Conservation (phyloP, 2,888 invertebrate species). For the Altica lythri region DNA sequence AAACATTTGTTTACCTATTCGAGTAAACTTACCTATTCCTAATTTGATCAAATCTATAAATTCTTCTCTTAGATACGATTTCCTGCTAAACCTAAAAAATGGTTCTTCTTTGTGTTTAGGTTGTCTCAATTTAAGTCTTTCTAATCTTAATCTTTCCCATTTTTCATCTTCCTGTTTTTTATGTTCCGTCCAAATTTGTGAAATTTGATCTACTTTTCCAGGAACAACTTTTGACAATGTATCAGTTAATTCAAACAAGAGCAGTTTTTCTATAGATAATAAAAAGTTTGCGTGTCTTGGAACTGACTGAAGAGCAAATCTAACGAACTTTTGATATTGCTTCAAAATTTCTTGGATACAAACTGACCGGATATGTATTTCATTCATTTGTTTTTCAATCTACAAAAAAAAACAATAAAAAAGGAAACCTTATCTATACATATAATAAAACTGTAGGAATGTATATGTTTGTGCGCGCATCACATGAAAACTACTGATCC, state of each 20-base stretch:
- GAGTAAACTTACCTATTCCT: too few species aligned
- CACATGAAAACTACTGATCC: too few species aligned
- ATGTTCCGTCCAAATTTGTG: not conserved
- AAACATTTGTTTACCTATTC: too few species aligned
- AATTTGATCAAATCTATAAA: not conserved
- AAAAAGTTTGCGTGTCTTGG: constrained; percentile 60
- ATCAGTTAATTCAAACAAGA: constrained; percentile 50
- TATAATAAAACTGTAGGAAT: too few species aligned
- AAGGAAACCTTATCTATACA: too few species aligned
- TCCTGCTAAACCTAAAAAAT: not conserved
- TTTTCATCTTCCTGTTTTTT: not conserved
- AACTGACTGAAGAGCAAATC: constrained; percentile 55
- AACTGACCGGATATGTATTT: constrained; percentile 49
- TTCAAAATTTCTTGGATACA: constrained; percentile 53
- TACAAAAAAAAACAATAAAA: constrained; percentile 19
- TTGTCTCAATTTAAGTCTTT: too few species aligned
- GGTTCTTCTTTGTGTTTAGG: not conserved
- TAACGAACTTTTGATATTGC: constrained; percentile 60
- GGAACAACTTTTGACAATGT: not conserved
- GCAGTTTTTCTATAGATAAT: constrained; percentile 52
- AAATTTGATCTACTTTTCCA: not conserved
- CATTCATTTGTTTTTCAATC: constrained; percentile 38
- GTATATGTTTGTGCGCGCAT: too few species aligned
- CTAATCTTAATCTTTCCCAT: too few species aligned
- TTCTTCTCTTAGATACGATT: not conserved